Evolutionary conservation across 2,888 invertebrate species (phyloP), one percentile per base, ranked within the genome.

Genomic region (Marasmarcha lunaedactyla): DNA sequence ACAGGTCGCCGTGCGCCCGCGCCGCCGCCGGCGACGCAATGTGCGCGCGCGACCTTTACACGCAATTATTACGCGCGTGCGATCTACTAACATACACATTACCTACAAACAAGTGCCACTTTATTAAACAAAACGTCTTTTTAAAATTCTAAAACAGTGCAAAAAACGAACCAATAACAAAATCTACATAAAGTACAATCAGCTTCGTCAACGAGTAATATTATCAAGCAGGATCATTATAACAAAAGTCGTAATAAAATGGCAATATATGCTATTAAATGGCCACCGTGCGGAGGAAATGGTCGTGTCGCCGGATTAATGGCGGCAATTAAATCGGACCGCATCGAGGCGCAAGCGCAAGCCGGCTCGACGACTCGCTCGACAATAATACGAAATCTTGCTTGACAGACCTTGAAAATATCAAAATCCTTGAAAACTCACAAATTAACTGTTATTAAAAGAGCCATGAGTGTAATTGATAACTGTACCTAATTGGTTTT

Each of bases 41-140:
- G 81, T 83, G 81, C 68, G 65, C 71, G 58, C 62, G 73, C 77
- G 81, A 81, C 81, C 81, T 83, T 79, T 73, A 64, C 64, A 57
- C 54, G 67, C 71, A 79, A 79, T 79, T 79, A 70, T 67, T 58
- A 63, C 65, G 66, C 78, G 72, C 76, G 79, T 76, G 79, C 71
- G 70, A 54, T 55, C 59, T 46, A 49, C 54, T 49, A 48, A 50
- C 56, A 57, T 26, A 26, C 33, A 15, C 11, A 15, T 14, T 10
- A 13, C 34, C 34, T 34, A 34, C 14, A 34, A 14, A 34, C 14
- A 63, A 67, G 59, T 60, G 58, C 63, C 64, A 67, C 63, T 63
- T 66, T 57, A 57, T 61, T 56, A 58, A 63, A 69, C 59, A 59
- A 54, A 61, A 48, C 64, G 62, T 68, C 71, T 71, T 70, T 69